Conservation (phyloP, 1,140 invertebrate genomes). For the Drosophila prosaltans region DNA sequence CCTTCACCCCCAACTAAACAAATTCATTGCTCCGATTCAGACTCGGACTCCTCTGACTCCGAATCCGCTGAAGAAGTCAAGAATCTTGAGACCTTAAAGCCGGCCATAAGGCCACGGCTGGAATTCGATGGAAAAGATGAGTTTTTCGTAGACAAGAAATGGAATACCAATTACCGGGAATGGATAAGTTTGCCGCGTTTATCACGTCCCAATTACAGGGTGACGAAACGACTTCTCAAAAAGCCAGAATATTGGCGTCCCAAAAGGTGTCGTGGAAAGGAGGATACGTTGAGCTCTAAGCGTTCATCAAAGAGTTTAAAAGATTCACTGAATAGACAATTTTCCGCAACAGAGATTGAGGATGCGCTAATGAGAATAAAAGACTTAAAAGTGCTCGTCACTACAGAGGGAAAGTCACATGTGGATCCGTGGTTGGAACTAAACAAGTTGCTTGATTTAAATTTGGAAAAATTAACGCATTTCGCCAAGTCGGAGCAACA, state of each 20-base stretch:
- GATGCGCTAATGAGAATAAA: background rate
- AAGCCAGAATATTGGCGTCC: background rate
- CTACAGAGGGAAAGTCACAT: background rate
- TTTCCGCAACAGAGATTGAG: background rate
- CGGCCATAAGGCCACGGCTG: slow-evolving; percentile 17
- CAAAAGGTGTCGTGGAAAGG: background rate
- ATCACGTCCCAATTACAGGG: slow-evolving; percentile 82
- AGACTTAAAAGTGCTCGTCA: slow-evolving; percentile 17
- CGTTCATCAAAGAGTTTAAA: background rate
- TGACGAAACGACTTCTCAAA: background rate
- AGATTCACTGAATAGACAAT: background rate
- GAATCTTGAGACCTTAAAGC: background rate
- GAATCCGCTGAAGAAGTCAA: background rate
- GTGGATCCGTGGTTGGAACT: slow-evolving; percentile 49
- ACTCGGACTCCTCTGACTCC: background rate
- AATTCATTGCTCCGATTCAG: background rate
- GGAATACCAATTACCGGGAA: slow-evolving; percentile 83
- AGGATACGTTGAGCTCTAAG: background rate
- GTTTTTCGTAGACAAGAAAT: slow-evolving; percentile 85
- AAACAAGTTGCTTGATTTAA: slow-evolving; percentile 44
- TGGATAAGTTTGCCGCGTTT: slow-evolving; percentile 22
- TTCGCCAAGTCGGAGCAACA: slow-evolving; percentile 59
- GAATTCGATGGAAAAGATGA: slow-evolving; percentile 82
- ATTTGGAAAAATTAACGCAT: slow-evolving; percentile 44
- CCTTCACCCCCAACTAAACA: background rate